A percentile compares a stretch with the other conserved stretches of the same genome.
phyloP scores from a whole-genome alignment of 2,797 vertebrate species.

The Hemibagrus guttatus region DNA sequence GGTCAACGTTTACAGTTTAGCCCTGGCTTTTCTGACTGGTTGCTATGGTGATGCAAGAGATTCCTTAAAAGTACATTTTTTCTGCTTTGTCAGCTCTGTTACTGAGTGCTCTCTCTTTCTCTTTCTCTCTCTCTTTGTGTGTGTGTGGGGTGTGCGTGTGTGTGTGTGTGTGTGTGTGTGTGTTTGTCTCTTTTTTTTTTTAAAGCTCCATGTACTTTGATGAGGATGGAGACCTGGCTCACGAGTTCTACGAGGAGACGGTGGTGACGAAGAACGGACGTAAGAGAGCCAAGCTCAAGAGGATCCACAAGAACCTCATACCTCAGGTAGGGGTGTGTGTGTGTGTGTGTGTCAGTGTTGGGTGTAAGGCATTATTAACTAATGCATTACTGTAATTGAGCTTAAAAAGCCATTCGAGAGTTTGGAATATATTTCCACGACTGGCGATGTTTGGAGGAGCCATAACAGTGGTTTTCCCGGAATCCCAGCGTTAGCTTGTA shows the following conservation, averaged over 20 bases:
- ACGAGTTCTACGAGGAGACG: conserved; percentile 97
- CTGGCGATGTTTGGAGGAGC: no score
- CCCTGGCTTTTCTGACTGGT: not conserved
- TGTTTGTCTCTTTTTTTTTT: no score
- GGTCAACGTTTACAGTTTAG: not conserved
- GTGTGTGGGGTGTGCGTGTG: not conserved
- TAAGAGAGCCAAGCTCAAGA: conserved; percentile 94
- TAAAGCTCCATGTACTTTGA: conserved; percentile 93
- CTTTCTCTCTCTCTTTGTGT: no score
- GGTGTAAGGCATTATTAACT: no score
- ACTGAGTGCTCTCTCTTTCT: no score
- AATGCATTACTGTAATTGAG: no score
- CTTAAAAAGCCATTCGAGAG: no score
- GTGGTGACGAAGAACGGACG: conserved; percentile 95
- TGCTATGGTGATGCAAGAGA: not conserved
- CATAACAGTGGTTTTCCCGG: no score
- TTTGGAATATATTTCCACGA: no score
- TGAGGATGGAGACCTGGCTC: conserved; percentile 96
- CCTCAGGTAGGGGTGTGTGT: conserved; percentile 79
- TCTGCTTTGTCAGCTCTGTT: not conserved
- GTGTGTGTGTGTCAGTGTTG: not conserved
- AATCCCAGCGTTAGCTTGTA: no score
- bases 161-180: not conserved
- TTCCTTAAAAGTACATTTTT: no score
- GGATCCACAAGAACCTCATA: conserved; percentile 94